Base-by-base conservation (phyloP, 2,797 vertebrate genomes). In the Alouatta caraya region DNA sequence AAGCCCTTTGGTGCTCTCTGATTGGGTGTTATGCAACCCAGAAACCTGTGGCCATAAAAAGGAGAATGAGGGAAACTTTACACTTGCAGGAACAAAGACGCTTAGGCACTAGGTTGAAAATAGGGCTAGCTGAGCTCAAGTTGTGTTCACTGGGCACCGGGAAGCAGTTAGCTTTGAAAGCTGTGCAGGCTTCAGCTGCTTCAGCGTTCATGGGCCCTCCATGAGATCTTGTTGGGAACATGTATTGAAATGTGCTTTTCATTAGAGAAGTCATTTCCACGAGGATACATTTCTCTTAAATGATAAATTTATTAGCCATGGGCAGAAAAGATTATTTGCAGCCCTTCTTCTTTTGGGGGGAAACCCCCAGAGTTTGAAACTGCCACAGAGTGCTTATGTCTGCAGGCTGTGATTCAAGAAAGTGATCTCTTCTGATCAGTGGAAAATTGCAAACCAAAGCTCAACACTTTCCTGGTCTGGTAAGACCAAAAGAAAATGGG, bases 81-180 rank as follows among this genome's bases (percentile, higher is more conserved):
- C 97, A 97, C 99, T 99, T 98, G 97, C 93, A 98, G 96, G 98
- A 98, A 98, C 98, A 98, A 98, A 98, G 98, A 92, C 96, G 72
- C 80, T 90, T 96, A 96, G 97, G 97, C 97, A 61, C 97, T 93
- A 87, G 95, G 93, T 92, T 96, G 95, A 88, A 97, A 97, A 88
- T 55, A 44, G 97, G 81, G 10, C 42, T 52, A 30, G 87, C 81
- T 28, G 76, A 96, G 95, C 96, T 96, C 90, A 90, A 95, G 93
- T 88, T 97, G 80, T 89, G 88, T 97, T 97, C 97, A 94, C n/a
- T 46, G 82, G 97, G 98, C 98, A 99, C 99, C 99, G 99, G 99
- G 98, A 99, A 98, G 98, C 98, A 96, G 98, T 99, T 99, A 99
- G 98, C 94, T 98, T 94, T 97, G 98, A 98, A 98, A 98, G 97